phyloP scores from a whole-genome alignment of 2,888 invertebrate species.

The Ormia ochracea region DNA sequence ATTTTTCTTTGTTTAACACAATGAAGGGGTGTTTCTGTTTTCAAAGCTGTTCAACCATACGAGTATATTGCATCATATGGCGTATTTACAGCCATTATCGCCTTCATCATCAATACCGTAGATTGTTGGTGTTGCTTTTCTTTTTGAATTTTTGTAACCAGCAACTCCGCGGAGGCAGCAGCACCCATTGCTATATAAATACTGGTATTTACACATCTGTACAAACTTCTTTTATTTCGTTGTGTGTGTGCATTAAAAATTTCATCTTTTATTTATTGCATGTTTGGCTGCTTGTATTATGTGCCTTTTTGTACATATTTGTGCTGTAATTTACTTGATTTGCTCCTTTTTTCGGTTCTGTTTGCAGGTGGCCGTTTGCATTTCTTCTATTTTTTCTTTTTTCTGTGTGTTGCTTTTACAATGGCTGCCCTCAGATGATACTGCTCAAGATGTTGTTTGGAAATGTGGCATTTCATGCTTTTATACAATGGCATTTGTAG shows the following conservation, averaged over 20 bases:
- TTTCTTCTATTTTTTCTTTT: conserved; percentile 1
- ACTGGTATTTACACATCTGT: neutral
- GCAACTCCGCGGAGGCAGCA: conserved; percentile 27
- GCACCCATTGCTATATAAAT: conserved; percentile 43
- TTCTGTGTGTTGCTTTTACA: conserved; percentile 10
- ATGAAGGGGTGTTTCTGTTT: conserved; percentile 57
- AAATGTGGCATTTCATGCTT: conserved; percentile 60
- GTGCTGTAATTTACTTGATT: conserved; percentile 73
- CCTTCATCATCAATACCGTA: conserved; percentile 34
- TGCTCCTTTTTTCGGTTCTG: conserved; percentile 73
- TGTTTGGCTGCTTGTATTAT: neutral
- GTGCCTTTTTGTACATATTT: conserved; percentile 70
- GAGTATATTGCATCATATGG: conserved; percentile 60
- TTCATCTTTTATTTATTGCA: conserved; percentile 35
- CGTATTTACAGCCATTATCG: conserved; percentile 59
- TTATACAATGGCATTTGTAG: conserved; percentile 47
- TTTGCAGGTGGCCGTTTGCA: conserved; percentile 69
- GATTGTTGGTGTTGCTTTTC: conserved; percentile 10
- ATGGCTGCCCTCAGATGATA: conserved; percentile 41
- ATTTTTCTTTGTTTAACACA: conserved; percentile 10
- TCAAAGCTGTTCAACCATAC: conserved; percentile 28
- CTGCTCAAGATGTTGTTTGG: conserved; percentile 51
- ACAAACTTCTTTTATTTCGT: neutral
- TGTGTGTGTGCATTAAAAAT: conserved; percentile 12
- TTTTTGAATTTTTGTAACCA: conserved; percentile 16